Conservation (phyloP, 2,888 invertebrate genomes). For the Geotrupes spiniger region DNA sequence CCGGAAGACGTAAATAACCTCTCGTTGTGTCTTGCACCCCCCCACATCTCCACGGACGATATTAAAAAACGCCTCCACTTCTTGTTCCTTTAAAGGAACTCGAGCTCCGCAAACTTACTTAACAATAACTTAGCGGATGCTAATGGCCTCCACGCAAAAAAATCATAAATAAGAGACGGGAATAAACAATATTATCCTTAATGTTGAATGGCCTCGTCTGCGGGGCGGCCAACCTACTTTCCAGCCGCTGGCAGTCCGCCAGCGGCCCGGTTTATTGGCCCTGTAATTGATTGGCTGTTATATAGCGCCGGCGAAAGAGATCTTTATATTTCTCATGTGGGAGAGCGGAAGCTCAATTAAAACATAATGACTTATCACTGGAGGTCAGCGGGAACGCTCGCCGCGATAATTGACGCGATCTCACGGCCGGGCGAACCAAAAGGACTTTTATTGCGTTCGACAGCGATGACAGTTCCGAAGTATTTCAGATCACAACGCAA, state of each 20-base stretch:
- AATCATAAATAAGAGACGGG: too few relatives aligned
- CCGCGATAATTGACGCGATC: constrained; percentile 2
- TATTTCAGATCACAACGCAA: too few relatives aligned
- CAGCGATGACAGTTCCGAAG: too few relatives aligned
- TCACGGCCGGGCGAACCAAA: neutral
- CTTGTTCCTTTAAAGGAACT: too few relatives aligned
- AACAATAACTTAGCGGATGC: too few relatives aligned
- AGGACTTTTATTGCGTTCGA: neutral
- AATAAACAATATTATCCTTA: too few relatives aligned
- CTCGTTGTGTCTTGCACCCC: too few relatives aligned
- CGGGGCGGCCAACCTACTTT: constrained; percentile 1
- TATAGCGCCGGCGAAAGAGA: constrained; percentile 1
- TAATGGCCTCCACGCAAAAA: too few relatives aligned
- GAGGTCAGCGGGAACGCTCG: neutral
- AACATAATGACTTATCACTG: constrained; percentile 17
- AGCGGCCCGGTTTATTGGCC: neutral
- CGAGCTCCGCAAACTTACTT: too few relatives aligned
- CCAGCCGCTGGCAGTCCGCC: neutral
- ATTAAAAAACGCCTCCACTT: too few relatives aligned
- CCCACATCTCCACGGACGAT: too few relatives aligned
- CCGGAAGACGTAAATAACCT: too few relatives aligned
- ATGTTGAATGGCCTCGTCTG: neutral
- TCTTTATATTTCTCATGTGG: constrained; percentile 5
- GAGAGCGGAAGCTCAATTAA: constrained; percentile 11
- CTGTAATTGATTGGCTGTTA: constrained; percentile 6